phyloP scores from a whole-genome alignment of 2,888 invertebrate genomes.

The Hyposoter dolosus region DNA sequence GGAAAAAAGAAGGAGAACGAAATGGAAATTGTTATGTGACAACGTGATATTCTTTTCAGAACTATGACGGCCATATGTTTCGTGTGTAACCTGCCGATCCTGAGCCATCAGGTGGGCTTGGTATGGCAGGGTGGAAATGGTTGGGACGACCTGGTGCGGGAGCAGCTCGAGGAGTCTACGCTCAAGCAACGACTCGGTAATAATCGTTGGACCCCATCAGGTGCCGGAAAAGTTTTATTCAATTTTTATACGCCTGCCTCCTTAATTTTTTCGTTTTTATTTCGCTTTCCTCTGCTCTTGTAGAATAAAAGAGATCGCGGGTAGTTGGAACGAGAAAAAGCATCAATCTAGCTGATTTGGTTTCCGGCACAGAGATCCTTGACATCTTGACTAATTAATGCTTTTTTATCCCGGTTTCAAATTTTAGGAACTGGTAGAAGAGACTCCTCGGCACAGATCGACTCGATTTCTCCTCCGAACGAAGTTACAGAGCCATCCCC shows the following conservation, averaged over 20 bases:
- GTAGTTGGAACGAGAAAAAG: constrained; percentile 9
- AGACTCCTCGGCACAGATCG: constrained; percentile 96
- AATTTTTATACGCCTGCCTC: constrained; percentile 34
- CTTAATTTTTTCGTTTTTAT: neutral
- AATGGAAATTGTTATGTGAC: constrained; percentile 6
- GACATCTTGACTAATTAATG: constrained; percentile 3
- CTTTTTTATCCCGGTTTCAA: neutral
- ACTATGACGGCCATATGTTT: constrained; percentile 98
- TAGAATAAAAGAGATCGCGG: constrained; percentile 13
- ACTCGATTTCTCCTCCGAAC: constrained; percentile 92
- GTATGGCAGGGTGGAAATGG: constrained; percentile 98
- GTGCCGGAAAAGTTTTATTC: constrained; percentile 57
- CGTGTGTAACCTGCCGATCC: constrained; percentile 97
- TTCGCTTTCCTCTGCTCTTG: constrained; percentile 12
- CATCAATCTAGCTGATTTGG: constrained; percentile 29
- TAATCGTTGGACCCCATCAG: constrained; percentile 59
- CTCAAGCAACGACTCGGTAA: constrained; percentile 92
- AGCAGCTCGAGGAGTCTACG: constrained; percentile 94
- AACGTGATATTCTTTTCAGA: constrained; percentile 86
- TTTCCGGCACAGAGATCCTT: constrained; percentile 12
- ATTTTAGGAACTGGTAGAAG: constrained; percentile 87
- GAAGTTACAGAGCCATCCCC: constrained; percentile 90
- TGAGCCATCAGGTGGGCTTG: constrained; percentile 97
- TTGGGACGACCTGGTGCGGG: constrained; percentile 96
- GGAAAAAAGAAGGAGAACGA: neutral